phyloP scores from a whole-genome alignment of 2,113 vertebrate genomes.

The Callopanchax toddi region DNA sequence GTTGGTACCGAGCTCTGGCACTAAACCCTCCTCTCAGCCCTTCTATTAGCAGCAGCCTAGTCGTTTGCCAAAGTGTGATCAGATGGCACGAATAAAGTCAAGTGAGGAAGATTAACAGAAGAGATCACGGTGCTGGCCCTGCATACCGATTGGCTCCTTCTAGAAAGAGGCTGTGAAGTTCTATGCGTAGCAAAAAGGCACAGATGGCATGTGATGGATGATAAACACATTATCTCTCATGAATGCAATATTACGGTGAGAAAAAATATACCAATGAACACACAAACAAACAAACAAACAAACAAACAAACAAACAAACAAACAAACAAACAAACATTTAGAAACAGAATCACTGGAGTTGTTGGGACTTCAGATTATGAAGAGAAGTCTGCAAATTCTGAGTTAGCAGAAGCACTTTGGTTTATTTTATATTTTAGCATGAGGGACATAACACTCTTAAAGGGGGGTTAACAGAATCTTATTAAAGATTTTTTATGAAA shows the following conservation, averaged over 20 bases:
- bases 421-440: constrained; percentile 40
- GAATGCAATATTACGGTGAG: constrained; percentile 5
- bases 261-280: not conserved
- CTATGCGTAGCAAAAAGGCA: constrained; percentile 9
- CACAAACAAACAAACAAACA: not conserved
- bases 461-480: constrained; percentile 57
- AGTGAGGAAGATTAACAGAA: constrained; percentile 65
- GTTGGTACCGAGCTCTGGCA: constrained; percentile 27
- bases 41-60: constrained; percentile 58
- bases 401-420: constrained; percentile 49
- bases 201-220: constrained; percentile 35
- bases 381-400: constrained; percentile 14
- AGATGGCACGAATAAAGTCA: constrained; percentile 69
- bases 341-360: constrained; percentile 19
- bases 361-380: constrained; percentile 3
- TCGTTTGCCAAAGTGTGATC: constrained; percentile 70
- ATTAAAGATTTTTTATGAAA: constrained; percentile 46
- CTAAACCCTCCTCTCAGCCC: constrained; percentile 55
- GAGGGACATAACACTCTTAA: constrained; percentile 43
- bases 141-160: constrained; percentile 54
- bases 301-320: not conserved
- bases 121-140: constrained; percentile 28
- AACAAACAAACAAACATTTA: not conserved
- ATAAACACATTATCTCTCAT: constrained; percentile 7
- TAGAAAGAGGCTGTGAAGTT: constrained; percentile 10